phyloP scores from a whole-genome alignment of 53 echinoderm and acorn worm species.

The Glandiceps talaboti region DNA sequence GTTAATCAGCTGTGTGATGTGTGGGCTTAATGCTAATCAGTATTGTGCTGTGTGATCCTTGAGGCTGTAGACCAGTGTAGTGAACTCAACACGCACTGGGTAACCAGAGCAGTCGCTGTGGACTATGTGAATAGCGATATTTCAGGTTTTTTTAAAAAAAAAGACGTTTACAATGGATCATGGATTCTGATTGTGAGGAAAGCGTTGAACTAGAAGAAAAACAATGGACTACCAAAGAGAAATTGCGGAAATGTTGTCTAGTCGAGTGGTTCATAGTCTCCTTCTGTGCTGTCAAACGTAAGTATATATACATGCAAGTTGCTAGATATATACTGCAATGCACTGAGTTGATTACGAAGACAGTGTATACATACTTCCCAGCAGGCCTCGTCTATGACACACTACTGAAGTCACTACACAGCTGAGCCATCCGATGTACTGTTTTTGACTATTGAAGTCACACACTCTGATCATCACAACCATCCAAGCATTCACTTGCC shows the following conservation, averaged over 20 bases:
- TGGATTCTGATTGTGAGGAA: not conserved
- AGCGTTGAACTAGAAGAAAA: not conserved
- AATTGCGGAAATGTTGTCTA: not conserved
- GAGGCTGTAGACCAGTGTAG: not conserved
- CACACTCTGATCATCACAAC: too few species aligned
- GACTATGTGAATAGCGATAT: not conserved
- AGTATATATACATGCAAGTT: not conserved
- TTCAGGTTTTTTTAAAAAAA: not conserved
- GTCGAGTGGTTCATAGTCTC: not conserved
- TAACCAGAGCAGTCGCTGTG: too few species aligned
- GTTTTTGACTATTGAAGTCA: too few species aligned
- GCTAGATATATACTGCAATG: too few species aligned
- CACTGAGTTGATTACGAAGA: too few species aligned
- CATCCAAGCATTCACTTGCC: too few species aligned
- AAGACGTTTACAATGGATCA: not conserved
- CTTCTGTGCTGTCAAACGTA: not conserved
- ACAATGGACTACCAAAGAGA: not conserved
- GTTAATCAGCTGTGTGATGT: too few species aligned
- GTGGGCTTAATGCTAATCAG: too few species aligned
- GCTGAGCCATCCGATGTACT: too few species aligned
- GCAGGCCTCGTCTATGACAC: too few species aligned
- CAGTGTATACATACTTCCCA: too few species aligned
- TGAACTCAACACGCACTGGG: not conserved
- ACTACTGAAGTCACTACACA: too few species aligned
- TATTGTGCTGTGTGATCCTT: not conserved